Percentiles rank a stretch among this genome's conserved stretches.
Evolutionary conservation across 2,888 invertebrate genomes (phyloP).

Genomic region (Lithophane semibrunnea): DNA sequence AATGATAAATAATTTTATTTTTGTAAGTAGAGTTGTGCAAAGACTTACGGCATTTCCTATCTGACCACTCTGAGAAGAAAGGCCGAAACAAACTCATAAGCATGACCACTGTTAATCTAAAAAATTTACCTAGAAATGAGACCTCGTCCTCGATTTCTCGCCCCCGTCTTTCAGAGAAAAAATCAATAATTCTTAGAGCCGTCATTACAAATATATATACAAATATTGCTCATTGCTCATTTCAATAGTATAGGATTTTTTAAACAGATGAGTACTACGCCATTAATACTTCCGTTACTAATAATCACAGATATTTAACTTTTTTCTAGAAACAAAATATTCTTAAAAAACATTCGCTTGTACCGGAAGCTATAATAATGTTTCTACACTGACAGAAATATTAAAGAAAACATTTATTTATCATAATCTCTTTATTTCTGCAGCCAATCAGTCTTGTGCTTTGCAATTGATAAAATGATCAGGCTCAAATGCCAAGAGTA

Average conservation of each 20-base stretch:
- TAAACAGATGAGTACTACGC: neutral
- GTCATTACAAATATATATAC: too few relatives aligned
- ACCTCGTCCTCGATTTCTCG: too few relatives aligned
- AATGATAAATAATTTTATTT: too few relatives aligned
- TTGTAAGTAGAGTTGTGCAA: too few relatives aligned
- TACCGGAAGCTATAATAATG: constrained; percentile 47
- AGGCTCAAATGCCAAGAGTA: neutral
- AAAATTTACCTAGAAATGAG: too few relatives aligned
- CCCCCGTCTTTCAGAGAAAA: too few relatives aligned
- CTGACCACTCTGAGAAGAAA: too few relatives aligned
- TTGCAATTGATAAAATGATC: neutral
- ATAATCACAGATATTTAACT: constrained; percentile 11
- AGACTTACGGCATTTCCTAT: too few relatives aligned
- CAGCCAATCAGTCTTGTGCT: neutral
- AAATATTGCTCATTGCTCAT: too few relatives aligned
- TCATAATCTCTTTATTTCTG: neutral
- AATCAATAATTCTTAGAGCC: too few relatives aligned
- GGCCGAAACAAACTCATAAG: too few relatives aligned
- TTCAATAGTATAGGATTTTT: neutral
- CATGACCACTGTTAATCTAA: too few relatives aligned
- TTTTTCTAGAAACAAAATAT: constrained; percentile 4
- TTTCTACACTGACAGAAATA: constrained; percentile 23
- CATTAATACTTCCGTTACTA: constrained; percentile 25
- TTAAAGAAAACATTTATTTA: constrained; percentile 13
- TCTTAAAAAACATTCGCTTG: constrained; percentile 12